Evolutionary conservation across 2,888 invertebrate species (phyloP).

Genomic region (Limnephilus lunatus): DNA sequence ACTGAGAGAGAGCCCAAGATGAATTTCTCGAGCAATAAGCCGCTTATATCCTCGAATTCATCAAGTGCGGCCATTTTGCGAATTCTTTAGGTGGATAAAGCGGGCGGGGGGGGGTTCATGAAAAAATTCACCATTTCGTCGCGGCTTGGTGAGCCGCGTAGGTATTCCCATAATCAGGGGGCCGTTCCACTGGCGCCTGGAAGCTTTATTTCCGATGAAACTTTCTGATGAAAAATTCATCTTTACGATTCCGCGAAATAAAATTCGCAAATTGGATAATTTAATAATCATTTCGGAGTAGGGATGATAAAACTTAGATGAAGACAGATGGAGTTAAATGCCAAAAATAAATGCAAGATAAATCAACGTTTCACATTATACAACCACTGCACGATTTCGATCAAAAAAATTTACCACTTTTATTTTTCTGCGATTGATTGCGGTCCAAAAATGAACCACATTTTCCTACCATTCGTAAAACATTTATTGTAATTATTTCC

Average conservation of each 20-base stretch:
- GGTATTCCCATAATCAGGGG: slow-evolving; percentile 15
- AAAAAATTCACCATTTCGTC: slow-evolving; percentile 8
- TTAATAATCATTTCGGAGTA: background rate
- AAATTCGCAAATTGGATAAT: background rate
- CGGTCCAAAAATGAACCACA: no score
- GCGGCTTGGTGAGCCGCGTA: background rate
- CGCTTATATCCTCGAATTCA: background rate
- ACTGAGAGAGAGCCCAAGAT: background rate
- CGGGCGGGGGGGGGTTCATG: background rate
- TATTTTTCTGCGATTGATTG: no score
- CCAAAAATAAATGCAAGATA: background rate
- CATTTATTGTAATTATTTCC: no score
- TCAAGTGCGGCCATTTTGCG: background rate
- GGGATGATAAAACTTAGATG: background rate
- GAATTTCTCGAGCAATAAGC: background rate
- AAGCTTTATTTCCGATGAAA: background rate
- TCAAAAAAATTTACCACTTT: no score
- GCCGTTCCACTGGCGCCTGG: background rate
- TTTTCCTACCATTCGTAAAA: no score
- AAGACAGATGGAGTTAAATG: background rate
- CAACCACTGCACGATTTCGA: no score
- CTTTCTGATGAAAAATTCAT: slow-evolving; percentile 3
- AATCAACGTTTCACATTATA: background rate
- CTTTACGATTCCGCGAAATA: background rate
- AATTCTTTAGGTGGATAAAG: background rate